These are phyloP conservation scores for Sesia bembeciformis DNA, from an alignment of 2,888 invertebrate species.

Conservation along the genomic window DNA sequence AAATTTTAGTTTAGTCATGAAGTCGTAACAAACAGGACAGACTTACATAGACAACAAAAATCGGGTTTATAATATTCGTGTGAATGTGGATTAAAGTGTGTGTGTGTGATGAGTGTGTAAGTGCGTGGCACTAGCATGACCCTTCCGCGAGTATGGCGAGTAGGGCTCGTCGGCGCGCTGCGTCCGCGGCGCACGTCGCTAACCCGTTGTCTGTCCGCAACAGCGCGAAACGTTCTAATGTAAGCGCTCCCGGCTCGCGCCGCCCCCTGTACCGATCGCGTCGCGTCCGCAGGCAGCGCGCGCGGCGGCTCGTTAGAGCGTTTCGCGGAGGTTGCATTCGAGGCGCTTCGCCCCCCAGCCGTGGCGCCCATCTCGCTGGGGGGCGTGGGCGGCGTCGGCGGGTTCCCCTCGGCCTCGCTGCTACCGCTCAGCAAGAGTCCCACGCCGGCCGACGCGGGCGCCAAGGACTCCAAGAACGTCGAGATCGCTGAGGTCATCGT, in stretches of 20 bases:
- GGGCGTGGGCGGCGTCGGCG: conserved; percentile 72
- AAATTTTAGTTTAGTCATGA: no score
- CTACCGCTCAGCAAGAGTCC: conserved; percentile 86
- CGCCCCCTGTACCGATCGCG: neutral
- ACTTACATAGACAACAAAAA: no score
- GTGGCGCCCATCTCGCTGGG: conserved; percentile 89
- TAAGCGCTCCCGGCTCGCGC: conserved; percentile 15
- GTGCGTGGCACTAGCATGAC: no score
- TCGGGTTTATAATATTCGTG: no score
- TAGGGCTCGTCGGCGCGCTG: conserved; percentile 11
- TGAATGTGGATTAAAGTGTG: no score
- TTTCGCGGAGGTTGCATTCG: conserved; percentile 85
- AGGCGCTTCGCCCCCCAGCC: conserved; percentile 78
- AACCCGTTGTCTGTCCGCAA: conserved; percentile 36
- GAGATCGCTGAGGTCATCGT: conserved; percentile 97
- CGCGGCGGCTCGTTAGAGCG: conserved; percentile 78
- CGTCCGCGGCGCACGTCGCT: conserved; percentile 20
- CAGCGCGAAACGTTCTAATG: conserved; percentile 66
- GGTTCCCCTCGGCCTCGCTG: conserved; percentile 80
- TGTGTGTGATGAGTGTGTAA: no score
- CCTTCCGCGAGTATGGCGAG: conserved; percentile 6
- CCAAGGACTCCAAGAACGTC: conserved; percentile 91
- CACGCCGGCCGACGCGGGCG: conserved; percentile 84
- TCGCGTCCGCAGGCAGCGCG: conserved; percentile 69
- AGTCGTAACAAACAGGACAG: no score